Base-by-base conservation (phyloP, 2,888 invertebrate species). In the Psylliodes chrysocephalus region DNA sequence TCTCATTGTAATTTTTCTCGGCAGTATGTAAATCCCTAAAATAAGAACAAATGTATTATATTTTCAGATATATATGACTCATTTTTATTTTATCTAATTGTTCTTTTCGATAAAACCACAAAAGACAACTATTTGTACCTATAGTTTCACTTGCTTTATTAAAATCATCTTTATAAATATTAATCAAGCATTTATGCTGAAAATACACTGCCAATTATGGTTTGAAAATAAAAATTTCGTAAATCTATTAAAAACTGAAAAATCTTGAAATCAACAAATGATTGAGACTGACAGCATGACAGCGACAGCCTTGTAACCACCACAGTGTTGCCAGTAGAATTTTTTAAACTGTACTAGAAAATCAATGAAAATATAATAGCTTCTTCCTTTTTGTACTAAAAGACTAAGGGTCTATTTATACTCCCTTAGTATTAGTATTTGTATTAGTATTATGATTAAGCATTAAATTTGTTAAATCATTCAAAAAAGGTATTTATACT, bases 61-160 rank as follows among this genome's bases (percentile, higher is more conserved):
- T 12, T 12, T 46, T 1, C 19, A 14, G 25, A 46, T 14, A 46
- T 7, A 44, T 15, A 19, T 46, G 46, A 46, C 46, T 54, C 53
- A 56, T 25, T 30, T 35, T 12, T 56, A 42, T 14, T 55, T 22
- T 28, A 14, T 56, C 25, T 14, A 1, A 46, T 46, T 46, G 46
- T 46, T 12, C n/a, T 17, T 46, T 46, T 22, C 46, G 10, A 46
- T 5, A n/a, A 19, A 46, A 46, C 46, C 46, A n/a, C 22, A 46
- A 8, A 2, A 30, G 3, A 40, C 10, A 19, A 44, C n/a, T 44
- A 12, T 19, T 18, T 14, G 1, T 17, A 40, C 40, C 44, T 44
- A 44, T 10, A 17, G 1, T 44, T 12, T 44, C n/a, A n/a, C 6
- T 44, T 17, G 3, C 7, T 19, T 17, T 17, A 44, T 7, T 19